Base-by-base conservation (phyloP, 2,888 invertebrate genomes). In the Heliothis peltigera region DNA sequence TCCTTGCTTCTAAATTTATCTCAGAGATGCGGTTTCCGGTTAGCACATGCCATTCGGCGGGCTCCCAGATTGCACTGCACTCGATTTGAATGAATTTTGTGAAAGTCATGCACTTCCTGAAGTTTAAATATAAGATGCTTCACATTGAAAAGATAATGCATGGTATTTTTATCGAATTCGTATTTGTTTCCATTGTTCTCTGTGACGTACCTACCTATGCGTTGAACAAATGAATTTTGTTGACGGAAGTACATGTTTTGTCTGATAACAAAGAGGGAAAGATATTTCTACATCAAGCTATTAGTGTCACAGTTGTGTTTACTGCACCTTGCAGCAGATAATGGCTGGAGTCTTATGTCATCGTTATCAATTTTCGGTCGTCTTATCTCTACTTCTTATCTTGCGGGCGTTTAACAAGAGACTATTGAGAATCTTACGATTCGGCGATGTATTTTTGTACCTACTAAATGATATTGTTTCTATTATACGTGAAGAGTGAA, bases 1-100 rank as follows among this genome's bases (percentile, higher is more conserved):
- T 87, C 82, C 90, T 88, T 86, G 85, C 71, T 79, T 81, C 91
- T 94, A 94, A 90, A 92, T 92, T 92, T 93, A 92, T 89, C 90
- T 83, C 82, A 68, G 87, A 90, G 91, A 87, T 87, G 87, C 84
- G 85, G 88, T 89, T 93, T 94, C 94, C 94, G 93, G 92, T 88
- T 76, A 70, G 82, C 74, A 82, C 87, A 89, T 88, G 85, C 88
- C 75, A 73, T 68, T 79, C 68, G 73, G 78, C 69, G 83, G 81
- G 70, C 77, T 58, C 70, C 57, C 71, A 54, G 76, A 83, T 84
- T 87, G 86, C 87, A 88, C 76, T 87, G 87, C 86, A 85, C 79
- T 82, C 73, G 73, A 72, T 75, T 75, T 82, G 85, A 79, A 88
- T 86, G 85, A 87, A 86, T 87, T n/a, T 86, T 77, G 81, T 87